Conservation (phyloP, 2,888 invertebrate genomes). For the Drosophila mulleri region DNA sequence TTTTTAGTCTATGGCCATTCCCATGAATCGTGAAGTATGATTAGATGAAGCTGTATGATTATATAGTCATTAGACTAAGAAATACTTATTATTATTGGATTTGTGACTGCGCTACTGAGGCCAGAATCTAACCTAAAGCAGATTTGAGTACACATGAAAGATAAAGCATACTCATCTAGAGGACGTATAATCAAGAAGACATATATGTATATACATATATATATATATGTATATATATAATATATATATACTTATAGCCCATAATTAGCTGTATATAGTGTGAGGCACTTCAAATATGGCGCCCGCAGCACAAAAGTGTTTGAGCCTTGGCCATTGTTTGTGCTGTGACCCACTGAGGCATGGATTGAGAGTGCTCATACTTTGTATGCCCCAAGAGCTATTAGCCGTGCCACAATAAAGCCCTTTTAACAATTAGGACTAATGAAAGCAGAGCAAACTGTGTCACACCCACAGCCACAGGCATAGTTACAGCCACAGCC, state of each 20-base stretch:
- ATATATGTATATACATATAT: neutral
- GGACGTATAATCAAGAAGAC: neutral
- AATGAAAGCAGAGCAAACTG: slow-evolving; percentile 53
- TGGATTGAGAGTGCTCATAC: neutral
- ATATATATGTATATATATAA: neutral
- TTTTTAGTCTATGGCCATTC: too few species aligned
- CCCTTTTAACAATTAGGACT: slow-evolving; percentile 37
- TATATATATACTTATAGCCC: neutral
- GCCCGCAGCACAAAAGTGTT: slow-evolving; percentile 10
- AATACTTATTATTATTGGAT: too few species aligned
- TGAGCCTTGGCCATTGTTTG: slow-evolving; percentile 2
- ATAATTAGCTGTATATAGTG: slow-evolving; percentile 4
- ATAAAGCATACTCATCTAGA: neutral
- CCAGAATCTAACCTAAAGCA: too few species aligned
- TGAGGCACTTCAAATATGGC: neutral
- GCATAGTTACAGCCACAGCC: neutral
- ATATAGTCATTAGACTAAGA: too few species aligned
- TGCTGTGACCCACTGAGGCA: slow-evolving; percentile 23
- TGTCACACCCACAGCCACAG: slow-evolving; percentile 28
- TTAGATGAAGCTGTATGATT: neutral
- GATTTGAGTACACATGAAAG: too few species aligned
- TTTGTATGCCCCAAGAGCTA: slow-evolving; percentile 12
- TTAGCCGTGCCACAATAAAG: slow-evolving; percentile 22
- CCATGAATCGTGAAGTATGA: neutral
- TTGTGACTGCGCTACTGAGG: too few species aligned